Evolutionary conservation across 2,113 vertebrate species (phyloP), one percentile per base, ranked within the genome.

Genomic region (Ammodytes marinus): DNA sequence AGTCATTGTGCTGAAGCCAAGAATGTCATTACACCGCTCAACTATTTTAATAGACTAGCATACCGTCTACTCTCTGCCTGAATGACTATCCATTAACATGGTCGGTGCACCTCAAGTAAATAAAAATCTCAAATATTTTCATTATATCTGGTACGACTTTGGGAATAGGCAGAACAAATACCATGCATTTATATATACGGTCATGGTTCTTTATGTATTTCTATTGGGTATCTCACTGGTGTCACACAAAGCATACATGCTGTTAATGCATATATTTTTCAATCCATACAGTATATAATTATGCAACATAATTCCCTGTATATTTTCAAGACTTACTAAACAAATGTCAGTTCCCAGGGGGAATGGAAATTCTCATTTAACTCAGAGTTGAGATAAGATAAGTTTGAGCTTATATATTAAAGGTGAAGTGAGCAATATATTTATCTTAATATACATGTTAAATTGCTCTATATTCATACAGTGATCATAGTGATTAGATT

Each of bases 11-110:
- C 59, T 72, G 39, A 46, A 77, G 69, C 80, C 67, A 66, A 75
- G 77, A 59, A 74, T 83, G 52, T 69, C 53, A 65, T 83, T 80
- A 69, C 45, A 75, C 66, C 66, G 40, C 46, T 75, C 40, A 70
- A 27, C 52, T 78, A 81, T 87, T 84, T 85, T 55, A 86, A 73
- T 79, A 69, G 71, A 69, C 58, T 61, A 72, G 52, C 54, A 79
- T 17, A 54, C n/a, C 75, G 49, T 59, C 27, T 27, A 5, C 4
- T 17, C 55, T 72, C 35, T 1, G 12, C 42, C 68, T 59, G 39
- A 86, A 80, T 65, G 72, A 50, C 61, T 64, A 6, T 59, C 19
- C 35, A 42, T 52, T 5, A 17, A 52, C 49, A 69, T 35, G 42
- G 19, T 9, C 13, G 13, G 40, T 52, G 42, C 77, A 69, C 9